A percentile compares a stretch with the other conserved stretches of the same genome.
Conservation (phyloP, 2,797 vertebrate genomes). For the Molothrus aeneus region DNA sequence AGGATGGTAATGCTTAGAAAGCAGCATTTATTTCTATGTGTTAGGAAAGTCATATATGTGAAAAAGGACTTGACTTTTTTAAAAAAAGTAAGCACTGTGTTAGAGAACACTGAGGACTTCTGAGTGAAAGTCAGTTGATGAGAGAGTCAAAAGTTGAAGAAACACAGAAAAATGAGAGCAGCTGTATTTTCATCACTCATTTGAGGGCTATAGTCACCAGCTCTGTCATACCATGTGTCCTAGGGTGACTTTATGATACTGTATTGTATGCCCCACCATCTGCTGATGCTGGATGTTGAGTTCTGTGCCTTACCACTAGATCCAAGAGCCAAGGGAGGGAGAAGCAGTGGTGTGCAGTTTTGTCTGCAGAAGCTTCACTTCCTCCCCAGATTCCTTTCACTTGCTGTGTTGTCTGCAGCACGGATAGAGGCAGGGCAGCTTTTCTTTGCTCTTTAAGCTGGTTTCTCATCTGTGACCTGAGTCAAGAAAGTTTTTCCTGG, state of each 20-base stretch:
- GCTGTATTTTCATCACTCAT: not conserved
- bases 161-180: not conserved
- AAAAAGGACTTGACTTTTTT: not conserved
- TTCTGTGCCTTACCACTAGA: not conserved
- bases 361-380: not conserved
- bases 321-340: not conserved
- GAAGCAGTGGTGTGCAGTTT: accelerated
- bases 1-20: not conserved
- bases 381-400: not conserved
- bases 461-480: not conserved
- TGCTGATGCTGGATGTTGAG: not conserved
- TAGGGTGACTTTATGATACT: not conserved
- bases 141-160: not conserved
- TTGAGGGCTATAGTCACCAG: not conserved
- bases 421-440: not conserved
- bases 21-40: not conserved
- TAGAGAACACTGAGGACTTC: not conserved
- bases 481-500: not conserved
- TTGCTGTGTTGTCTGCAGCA: not conserved
- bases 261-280: too few relatives aligned
- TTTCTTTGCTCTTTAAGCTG: not conserved
- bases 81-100: not conserved
- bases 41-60: not conserved
- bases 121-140: not conserved
- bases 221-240: not conserved